A percentile compares a stretch with the other conserved stretches of the same genome.
Conservation (phyloP, 2,888 invertebrate species). For the Polyommatus icarus region DNA sequence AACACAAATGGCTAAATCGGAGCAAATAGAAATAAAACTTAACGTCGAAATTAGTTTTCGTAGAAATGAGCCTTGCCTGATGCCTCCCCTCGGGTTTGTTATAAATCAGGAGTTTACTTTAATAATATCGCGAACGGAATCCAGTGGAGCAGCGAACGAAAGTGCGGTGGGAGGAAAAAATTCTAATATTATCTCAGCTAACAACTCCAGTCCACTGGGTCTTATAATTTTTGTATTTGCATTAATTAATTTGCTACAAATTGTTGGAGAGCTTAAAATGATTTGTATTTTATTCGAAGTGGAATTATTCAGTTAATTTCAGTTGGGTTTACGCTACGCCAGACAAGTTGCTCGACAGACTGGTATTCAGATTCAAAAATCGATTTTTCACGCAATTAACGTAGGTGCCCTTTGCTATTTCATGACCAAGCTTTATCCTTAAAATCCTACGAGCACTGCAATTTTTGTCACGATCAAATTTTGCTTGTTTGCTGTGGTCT, state of each 20-base stretch:
- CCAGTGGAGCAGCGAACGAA: neutral
- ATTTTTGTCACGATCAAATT: too few relatives aligned
- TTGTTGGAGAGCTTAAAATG: neutral
- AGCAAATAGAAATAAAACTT: neutral
- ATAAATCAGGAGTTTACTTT: neutral
- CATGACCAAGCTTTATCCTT: neutral
- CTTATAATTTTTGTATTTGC: constrained; percentile 7
- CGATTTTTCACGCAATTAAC: neutral
- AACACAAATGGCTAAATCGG: neutral
- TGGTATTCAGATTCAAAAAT: too few relatives aligned
- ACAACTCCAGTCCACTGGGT: neutral
- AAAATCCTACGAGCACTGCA: too few relatives aligned
- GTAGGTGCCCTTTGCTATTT: neutral
- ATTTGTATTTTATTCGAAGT: constrained; percentile 8
- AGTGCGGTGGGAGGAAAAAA: constrained; percentile 11
- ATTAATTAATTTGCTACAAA: constrained; percentile 7
- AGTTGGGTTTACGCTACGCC: neutral
- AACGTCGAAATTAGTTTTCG: neutral
- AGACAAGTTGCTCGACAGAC: too few relatives aligned
- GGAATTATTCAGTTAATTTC: neutral
- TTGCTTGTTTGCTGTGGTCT: too few relatives aligned
- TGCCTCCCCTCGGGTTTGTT: neutral
- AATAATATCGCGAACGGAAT: constrained; percentile 10
- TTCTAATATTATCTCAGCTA: constrained; percentile 5
- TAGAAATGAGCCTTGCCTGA: neutral